Conservation (phyloP, 2,113 vertebrate genomes). For the Myrmecobius fasciatus region DNA sequence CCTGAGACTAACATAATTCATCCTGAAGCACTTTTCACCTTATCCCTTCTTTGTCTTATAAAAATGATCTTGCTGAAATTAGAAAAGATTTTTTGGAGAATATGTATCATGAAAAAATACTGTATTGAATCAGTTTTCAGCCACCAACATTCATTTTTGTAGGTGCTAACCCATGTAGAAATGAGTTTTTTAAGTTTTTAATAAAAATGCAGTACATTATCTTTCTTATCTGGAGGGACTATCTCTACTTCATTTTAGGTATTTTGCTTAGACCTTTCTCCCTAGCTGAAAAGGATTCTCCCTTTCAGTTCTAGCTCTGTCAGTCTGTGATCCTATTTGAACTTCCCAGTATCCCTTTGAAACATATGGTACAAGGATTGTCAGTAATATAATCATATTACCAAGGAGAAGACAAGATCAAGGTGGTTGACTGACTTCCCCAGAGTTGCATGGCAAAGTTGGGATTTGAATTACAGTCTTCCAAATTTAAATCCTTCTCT, state of each 20-base stretch:
- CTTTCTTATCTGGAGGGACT: conserved; percentile 14
- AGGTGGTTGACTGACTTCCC: background rate
- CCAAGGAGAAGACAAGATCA: background rate
- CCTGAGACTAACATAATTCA: conserved; percentile 1
- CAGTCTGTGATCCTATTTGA: background rate
- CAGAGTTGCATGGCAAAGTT: background rate
- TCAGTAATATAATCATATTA: background rate
- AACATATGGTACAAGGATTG: background rate
- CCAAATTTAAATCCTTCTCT: background rate
- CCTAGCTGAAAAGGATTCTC: background rate
- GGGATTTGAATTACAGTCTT: background rate
- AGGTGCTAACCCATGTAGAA: background rate
- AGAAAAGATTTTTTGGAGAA: conserved; percentile 5
- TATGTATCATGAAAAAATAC: background rate
- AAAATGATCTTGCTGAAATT: conserved; percentile 29
- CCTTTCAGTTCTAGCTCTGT: background rate
- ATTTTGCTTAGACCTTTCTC: conserved; percentile 18
- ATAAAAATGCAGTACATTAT: conserved; percentile 35
- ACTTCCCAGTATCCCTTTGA: background rate
- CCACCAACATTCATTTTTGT: background rate
- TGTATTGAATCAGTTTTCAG: background rate
- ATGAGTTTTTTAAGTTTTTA: conserved; percentile 3
- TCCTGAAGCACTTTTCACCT: background rate
- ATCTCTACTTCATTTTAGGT: conserved; percentile 38
- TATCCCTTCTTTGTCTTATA: background rate